Conservation (phyloP, 2,888 invertebrate species). For the Andrena flavipes region DNA sequence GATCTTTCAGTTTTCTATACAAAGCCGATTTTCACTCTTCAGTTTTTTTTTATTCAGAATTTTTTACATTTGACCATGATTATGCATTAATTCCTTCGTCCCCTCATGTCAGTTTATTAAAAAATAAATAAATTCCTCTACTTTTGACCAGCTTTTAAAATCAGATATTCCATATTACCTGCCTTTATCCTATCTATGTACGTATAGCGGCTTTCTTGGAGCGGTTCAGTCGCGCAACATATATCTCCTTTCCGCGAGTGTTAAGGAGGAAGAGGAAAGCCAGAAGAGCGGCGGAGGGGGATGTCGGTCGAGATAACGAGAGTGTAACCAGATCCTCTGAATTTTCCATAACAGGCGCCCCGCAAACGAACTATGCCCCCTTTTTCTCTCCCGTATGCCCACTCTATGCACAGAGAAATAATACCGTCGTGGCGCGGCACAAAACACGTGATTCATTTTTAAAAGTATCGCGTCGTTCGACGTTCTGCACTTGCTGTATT, state of each 20-base stretch:
- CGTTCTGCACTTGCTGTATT: background rate
- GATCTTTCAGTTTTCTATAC: no score
- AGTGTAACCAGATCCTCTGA: constrained; percentile 66
- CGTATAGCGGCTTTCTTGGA: background rate
- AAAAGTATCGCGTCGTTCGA: background rate
- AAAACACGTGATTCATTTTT: background rate
- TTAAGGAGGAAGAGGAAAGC: constrained; percentile 28
- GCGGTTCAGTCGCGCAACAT: background rate
- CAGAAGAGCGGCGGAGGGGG: constrained; percentile 36
- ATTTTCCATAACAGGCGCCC: constrained; percentile 66
- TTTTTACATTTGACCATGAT: no score
- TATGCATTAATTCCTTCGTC: no score
- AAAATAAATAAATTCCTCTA: no score
- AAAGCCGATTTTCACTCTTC: no score
- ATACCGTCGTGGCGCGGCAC: background rate
- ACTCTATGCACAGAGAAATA: background rate
- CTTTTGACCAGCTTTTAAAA: background rate
- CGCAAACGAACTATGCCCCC: constrained; percentile 22
- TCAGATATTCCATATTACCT: background rate
- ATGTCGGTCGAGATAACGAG: constrained; percentile 63
- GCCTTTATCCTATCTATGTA: background rate
- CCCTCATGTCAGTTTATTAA: no score
- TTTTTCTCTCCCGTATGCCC: background rate
- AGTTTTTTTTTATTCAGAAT: no score
- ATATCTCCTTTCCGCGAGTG: constrained; percentile 36